A percentile compares a stretch with the other conserved stretches of the same genome.
phyloP scores from a whole-genome alignment of 2,113 vertebrate genomes.

The Aegotheles bennettii region DNA sequence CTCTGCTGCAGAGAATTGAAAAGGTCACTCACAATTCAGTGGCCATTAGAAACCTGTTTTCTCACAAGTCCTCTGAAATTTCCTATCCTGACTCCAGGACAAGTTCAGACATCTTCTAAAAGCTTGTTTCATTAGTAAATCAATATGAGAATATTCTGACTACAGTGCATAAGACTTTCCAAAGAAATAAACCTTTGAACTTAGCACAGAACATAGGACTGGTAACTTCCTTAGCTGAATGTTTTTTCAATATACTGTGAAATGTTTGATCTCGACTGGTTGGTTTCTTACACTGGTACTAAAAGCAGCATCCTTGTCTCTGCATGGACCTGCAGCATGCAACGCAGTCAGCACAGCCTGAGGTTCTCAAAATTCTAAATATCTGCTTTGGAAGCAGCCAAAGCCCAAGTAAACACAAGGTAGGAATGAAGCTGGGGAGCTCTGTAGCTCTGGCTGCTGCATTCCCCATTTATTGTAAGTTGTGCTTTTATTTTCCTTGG shows the following conservation, averaged over 20 bases:
- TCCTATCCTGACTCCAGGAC: neutral
- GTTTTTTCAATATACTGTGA: neutral
- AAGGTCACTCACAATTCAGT: accelerated
- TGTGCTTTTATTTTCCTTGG: neutral
- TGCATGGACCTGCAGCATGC: neutral
- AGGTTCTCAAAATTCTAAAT: constrained; percentile 21
- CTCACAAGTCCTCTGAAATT: neutral
- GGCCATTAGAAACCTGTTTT: neutral
- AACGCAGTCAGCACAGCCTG: neutral
- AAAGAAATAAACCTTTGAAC: neutral
- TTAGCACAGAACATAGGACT: neutral
- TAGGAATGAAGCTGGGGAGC: constrained; percentile 3
- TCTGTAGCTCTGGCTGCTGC: neutral
- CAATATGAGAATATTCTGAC: neutral
- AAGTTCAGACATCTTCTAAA: neutral
- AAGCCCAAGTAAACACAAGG: constrained; percentile 18
- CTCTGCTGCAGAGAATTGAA: neutral
- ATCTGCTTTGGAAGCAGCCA: neutral
- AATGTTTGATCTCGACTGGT: neutral
- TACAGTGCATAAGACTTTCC: neutral
- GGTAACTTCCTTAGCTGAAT: neutral
- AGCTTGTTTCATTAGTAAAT: neutral
- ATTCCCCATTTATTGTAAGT: neutral
- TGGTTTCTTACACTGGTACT: neutral
- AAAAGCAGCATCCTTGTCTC: neutral